phyloP scores from a whole-genome alignment of 2,113 vertebrate genomes.

The Lampris incognitus region DNA sequence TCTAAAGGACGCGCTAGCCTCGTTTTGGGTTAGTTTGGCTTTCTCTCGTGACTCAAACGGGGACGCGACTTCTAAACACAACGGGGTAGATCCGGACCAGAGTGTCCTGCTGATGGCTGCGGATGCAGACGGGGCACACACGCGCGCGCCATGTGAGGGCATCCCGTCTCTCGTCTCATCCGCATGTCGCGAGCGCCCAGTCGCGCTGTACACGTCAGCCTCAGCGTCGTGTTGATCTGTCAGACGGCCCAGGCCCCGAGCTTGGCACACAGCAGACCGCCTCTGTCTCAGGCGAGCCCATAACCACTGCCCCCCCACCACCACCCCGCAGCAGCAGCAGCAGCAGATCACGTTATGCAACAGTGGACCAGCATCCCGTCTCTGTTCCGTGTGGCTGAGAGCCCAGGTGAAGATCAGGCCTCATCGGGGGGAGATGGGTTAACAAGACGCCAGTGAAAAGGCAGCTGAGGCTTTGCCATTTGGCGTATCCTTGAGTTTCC shows the following conservation, averaged over 20 bases:
- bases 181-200: constrained; percentile 22
- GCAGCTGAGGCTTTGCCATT: too few species aligned
- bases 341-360: constrained; percentile 53
- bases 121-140: constrained; percentile 1
- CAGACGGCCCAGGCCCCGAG: constrained; percentile 52
- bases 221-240: constrained; percentile 56
- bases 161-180: constrained; percentile 11
- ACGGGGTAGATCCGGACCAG: too few species aligned
- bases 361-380: constrained; percentile 7
- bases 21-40: too few species aligned
- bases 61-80: too few species aligned
- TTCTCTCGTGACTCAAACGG: too few species aligned
- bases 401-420: not conserved
- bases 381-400: not conserved
- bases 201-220: constrained; percentile 53
- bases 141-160: constrained; percentile 17
- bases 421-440: too few species aligned
- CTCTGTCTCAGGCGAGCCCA: constrained; percentile 34
- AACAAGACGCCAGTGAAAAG: too few species aligned
- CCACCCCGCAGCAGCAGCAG: constrained; percentile 18
- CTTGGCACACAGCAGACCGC: constrained; percentile 28
- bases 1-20: too few species aligned
- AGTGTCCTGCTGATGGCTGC: constrained; percentile 5
- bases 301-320: constrained; percentile 21
- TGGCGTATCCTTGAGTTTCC: too few species aligned